Conservation (phyloP, 2,888 invertebrate genomes). For the Thera obeliscata region DNA sequence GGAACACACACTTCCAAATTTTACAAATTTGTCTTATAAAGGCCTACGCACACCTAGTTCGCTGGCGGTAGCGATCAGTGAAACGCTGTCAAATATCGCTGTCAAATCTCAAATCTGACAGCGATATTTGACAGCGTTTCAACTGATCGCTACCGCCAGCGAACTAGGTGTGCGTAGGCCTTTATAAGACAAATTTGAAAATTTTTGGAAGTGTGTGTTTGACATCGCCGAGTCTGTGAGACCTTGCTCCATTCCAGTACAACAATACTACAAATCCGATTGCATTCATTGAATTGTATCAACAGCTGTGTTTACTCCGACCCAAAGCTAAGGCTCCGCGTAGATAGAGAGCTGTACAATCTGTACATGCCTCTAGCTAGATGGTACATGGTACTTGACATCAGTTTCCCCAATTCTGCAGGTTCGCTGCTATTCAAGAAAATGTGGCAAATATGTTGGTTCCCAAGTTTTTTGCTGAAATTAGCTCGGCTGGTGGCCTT, state of each 20-base stretch:
- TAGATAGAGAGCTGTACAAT: background rate
- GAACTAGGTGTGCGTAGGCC: too few species aligned
- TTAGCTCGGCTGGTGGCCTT: background rate
- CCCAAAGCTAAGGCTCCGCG: slow-evolving; percentile 5
- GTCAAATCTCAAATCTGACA: too few species aligned
- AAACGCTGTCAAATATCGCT: too few species aligned
- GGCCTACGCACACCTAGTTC: too few species aligned
- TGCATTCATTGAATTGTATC: slow-evolving; percentile 12
- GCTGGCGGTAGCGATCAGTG: too few species aligned
- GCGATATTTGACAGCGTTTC: too few species aligned
- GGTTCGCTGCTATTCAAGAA: slow-evolving; percentile 35
- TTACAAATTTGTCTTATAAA: too few species aligned
- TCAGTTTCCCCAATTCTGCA: slow-evolving; percentile 37
- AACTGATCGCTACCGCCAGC: too few species aligned
- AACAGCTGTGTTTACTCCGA: slow-evolving; percentile 16
- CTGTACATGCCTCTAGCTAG: background rate
- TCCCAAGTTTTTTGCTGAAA: slow-evolving; percentile 15
- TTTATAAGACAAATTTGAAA: background rate
- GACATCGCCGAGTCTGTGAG: background rate
- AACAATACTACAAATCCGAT: slow-evolving; percentile 8
- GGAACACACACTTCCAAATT: too few species aligned
- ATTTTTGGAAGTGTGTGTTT: background rate
- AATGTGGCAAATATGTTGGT: slow-evolving; percentile 22
- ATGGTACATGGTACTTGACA: slow-evolving; percentile 29
- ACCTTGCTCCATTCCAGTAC: background rate